Percentiles rank a stretch among this genome's conserved stretches.
Evolutionary conservation across 2,888 invertebrate species (phyloP).

Genomic region (Polydrusus pterygomalis): DNA sequence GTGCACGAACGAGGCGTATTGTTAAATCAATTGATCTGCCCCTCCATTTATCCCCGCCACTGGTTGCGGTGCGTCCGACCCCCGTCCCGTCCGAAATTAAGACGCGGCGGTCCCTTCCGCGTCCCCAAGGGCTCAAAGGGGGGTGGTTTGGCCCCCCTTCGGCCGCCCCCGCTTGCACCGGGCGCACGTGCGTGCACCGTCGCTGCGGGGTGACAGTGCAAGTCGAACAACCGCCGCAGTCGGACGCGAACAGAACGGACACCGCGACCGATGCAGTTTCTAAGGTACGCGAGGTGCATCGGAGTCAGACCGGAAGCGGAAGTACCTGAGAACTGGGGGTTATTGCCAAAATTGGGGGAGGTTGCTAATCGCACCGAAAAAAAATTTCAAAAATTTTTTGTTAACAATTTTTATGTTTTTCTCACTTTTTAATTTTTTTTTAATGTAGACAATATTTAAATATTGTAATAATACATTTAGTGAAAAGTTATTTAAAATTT

Average conservation of each 20-base stretch:
- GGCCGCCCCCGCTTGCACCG: slow-evolving; percentile 49
- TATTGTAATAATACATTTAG: too few relatives aligned
- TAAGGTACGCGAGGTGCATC: slow-evolving; percentile 50
- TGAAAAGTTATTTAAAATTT: too few relatives aligned
- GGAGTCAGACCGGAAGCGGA: slow-evolving; percentile 34
- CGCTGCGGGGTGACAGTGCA: slow-evolving; percentile 53
- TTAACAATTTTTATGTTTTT: not conserved
- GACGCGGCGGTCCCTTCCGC: slow-evolving; percentile 53
- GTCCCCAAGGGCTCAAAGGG: slow-evolving; percentile 50
- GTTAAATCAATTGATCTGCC: slow-evolving; percentile 45
- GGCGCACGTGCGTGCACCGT: slow-evolving; percentile 56
- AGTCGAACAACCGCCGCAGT: slow-evolving; percentile 46
- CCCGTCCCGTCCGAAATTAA: slow-evolving; percentile 56
- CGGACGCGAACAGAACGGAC: slow-evolving; percentile 43
- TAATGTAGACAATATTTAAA: too few relatives aligned
- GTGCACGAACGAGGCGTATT: slow-evolving; percentile 26
- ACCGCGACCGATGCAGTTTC: slow-evolving; percentile 53
- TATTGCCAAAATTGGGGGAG: slow-evolving; percentile 15
- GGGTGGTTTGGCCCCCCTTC: slow-evolving; percentile 38
- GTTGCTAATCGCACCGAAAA: slow-evolving; percentile 1
- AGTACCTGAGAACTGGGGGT: slow-evolving; percentile 32
- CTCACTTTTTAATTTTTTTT: not conserved
- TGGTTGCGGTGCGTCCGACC: slow-evolving; percentile 47
- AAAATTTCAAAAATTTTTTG: not conserved
- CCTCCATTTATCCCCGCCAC: slow-evolving; percentile 37